Percentiles rank a stretch among this genome's conserved stretches.
phyloP scores from a whole-genome alignment of 2,888 invertebrate genomes.

The Drosophila fungiperda region DNA sequence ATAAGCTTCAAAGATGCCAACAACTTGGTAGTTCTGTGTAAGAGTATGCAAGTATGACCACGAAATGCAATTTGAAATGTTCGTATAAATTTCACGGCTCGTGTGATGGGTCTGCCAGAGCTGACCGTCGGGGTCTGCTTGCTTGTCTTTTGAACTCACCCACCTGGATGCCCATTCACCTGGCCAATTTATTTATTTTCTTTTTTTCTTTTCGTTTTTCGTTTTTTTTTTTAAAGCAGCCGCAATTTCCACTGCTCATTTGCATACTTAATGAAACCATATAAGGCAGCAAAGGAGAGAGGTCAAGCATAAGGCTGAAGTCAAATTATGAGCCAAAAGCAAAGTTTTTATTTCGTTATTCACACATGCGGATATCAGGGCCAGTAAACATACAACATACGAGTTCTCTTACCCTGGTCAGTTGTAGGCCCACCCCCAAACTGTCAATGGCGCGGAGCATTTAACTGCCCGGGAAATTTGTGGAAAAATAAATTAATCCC shows the following conservation, averaged over 20 bases:
- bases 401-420: constrained; percentile 5
- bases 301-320: constrained; percentile 24
- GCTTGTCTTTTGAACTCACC: constrained; percentile 53
- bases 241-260: constrained; percentile 77
- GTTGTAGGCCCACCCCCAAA: constrained; percentile 25
- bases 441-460: constrained; percentile 49
- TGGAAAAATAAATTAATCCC: constrained; percentile 65
- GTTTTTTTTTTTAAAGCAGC: constrained; percentile 19
- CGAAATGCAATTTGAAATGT: constrained; percentile 48
- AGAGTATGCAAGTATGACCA: constrained; percentile 43
- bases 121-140: constrained; percentile 22
- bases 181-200: constrained; percentile 32
- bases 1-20: not conserved
- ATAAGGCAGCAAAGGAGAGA: constrained; percentile 40
- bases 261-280: constrained; percentile 74
- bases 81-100: constrained; percentile 71
- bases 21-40: not conserved
- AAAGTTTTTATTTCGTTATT: constrained; percentile 19
- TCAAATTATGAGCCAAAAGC: constrained; percentile 67
- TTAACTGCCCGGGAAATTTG: constrained; percentile 37
- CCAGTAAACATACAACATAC: constrained; percentile 37
- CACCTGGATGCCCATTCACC: constrained; percentile 38
- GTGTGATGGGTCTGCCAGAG: constrained; percentile 41
- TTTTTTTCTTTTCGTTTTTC: constrained; percentile 21
- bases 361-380: constrained; percentile 14